phyloP scores from a whole-genome alignment of 2,113 vertebrate genomes.

The Phalacrocorax brasilianus region DNA sequence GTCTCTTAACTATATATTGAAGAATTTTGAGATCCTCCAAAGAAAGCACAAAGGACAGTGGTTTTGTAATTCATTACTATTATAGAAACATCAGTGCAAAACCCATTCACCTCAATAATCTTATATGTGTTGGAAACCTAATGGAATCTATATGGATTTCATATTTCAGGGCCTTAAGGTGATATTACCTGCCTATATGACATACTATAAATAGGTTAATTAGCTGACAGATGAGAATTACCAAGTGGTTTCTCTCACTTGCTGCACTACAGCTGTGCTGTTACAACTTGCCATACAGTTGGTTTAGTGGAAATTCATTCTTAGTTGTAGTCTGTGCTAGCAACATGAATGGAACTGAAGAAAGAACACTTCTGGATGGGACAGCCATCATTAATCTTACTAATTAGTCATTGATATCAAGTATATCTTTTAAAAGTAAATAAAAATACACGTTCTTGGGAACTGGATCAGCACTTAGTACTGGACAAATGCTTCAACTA shows the following conservation, averaged over 20 bases:
- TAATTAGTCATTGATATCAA: not conserved
- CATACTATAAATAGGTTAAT: not conserved
- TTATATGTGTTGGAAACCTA: not conserved
- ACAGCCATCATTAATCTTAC: not conserved
- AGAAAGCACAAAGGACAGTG: not conserved
- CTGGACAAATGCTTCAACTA: conserved; percentile 17
- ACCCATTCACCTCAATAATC: not conserved
- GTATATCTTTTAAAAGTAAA: not conserved
- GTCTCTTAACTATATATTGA: not conserved
- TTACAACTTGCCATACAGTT: not conserved
- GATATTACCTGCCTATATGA: not conserved
- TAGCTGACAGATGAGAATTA: not conserved
- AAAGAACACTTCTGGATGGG: not conserved
- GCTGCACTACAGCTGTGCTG: not conserved
- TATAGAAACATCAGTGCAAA: not conserved
- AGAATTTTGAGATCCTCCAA: not conserved
- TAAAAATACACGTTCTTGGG: not conserved
- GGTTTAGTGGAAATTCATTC: not conserved
- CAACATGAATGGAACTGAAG: not conserved
- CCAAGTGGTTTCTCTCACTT: not conserved
- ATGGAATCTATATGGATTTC: not conserved
- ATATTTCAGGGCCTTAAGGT: not conserved
- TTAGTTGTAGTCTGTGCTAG: not conserved
- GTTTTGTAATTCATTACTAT: not conserved
- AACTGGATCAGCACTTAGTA: not conserved